phyloP scores from a whole-genome alignment of 35 echinoderm and acorn worm genomes.

The Amphiura filiformis region DNA sequence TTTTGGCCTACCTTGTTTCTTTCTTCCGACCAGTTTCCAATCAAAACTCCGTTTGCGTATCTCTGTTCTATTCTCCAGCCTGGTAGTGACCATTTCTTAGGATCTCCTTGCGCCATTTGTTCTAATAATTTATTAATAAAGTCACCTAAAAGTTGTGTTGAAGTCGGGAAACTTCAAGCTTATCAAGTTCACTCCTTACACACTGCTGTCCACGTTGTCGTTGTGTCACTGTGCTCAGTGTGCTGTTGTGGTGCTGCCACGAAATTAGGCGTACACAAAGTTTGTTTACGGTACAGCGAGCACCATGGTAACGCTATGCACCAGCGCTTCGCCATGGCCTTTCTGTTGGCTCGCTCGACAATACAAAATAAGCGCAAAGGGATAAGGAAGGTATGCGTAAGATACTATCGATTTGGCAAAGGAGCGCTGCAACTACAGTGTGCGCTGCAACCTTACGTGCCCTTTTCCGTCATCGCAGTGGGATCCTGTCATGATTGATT shows the following conservation, averaged over 20 bases:
- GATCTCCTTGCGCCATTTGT: constrained; percentile 91
- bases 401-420: too few species aligned
- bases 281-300: background rate
- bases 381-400: too few species aligned
- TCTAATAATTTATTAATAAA: background rate
- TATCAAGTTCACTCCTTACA: background rate
- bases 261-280: background rate
- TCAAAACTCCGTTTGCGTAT: constrained; percentile 64
- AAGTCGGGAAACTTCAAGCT: background rate
- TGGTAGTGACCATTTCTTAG: constrained; percentile 78
- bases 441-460: too few species aligned
- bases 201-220: background rate
- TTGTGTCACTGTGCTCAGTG: background rate
- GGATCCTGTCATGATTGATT: too few species aligned
- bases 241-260: too few species aligned
- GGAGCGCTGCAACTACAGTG: too few species aligned
- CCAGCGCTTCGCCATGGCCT: too few species aligned
- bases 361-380: too few species aligned
- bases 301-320: background rate
- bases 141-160: background rate
- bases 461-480: too few species aligned
- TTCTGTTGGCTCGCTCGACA: too few species aligned
- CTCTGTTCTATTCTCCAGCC: constrained; percentile 97
- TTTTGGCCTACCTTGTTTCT: constrained; percentile 76
- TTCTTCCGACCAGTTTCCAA: constrained; percentile 96